A percentile compares a stretch with the other conserved stretches of the same genome.
These are phyloP conservation scores for Mus minutoides DNA, from an alignment of 2,797 vertebrate species.

Conservation along the genomic window DNA sequence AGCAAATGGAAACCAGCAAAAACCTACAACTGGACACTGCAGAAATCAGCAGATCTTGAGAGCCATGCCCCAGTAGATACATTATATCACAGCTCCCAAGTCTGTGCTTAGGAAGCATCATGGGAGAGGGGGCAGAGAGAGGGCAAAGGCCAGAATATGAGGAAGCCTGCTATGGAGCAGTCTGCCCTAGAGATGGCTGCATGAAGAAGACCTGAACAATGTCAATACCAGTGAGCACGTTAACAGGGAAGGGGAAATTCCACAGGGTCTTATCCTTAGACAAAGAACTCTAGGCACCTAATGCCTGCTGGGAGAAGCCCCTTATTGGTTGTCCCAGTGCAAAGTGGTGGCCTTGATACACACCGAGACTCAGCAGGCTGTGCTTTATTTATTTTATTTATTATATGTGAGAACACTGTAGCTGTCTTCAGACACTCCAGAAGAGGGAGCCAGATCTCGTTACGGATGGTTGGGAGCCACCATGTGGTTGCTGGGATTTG, in stretches of 20 bases:
- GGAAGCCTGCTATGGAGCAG: background rate
- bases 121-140: background rate
- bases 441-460: too few species aligned
- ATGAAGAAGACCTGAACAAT: background rate
- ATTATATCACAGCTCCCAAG: background rate
- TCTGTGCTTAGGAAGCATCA: background rate
- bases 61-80: background rate
- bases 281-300: background rate
- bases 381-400: too few species aligned
- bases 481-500: too few species aligned
- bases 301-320: background rate
- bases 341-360: background rate
- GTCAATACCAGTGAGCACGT: background rate
- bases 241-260: background rate
- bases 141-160: background rate
- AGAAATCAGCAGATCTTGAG: background rate
- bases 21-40: background rate
- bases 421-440: too few species aligned
- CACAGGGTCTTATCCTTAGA: background rate
- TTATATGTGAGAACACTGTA: too few species aligned
- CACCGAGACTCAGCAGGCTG: background rate
- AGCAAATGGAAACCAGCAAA: background rate
- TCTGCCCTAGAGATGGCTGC: background rate
- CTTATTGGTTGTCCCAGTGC: background rate
- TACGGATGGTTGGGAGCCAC: too few species aligned